Base-by-base conservation (phyloP, 2,113 vertebrate species). In the Machaerirhynchus nigripectus region DNA sequence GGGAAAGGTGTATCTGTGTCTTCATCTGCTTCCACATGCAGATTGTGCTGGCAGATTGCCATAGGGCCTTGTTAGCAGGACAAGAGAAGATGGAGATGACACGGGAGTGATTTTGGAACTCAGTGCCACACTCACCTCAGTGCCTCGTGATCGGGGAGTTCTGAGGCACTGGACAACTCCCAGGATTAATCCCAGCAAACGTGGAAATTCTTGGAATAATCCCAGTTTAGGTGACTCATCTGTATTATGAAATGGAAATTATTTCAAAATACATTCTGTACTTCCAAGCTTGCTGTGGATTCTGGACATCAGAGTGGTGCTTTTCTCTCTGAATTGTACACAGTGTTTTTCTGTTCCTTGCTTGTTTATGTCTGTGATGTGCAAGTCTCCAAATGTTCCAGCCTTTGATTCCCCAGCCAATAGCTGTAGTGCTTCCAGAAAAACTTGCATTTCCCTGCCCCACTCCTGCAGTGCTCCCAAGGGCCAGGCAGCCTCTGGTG, bases 211-310 rank as follows among this genome's bases (percentile, higher is more conserved):
- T 64, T 70, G 63, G 87, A 85, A 70, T 86, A 70, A 89, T 70
- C 85, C 11, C 67, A 42, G 44, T 50, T 61, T 44, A 53, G 78
- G 59, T 94, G 95, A 96, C 71, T 95, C 93, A 93, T 94, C 47
- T 69, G 50, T 18, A 27, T 80, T 86, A 88, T 82, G 75, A 91
- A 83, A 88, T 91, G 91, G 87, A 92, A 95, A 94, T 89, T 4
- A 76, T 74, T 95, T 93, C 73, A 87, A 70, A 80, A 84, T 49
- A 74, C 89, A 46, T 57, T 89, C 84, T 74, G 84, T 91, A 28
- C 75, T 92, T 92, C 85, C 55, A 37, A 40, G 70, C 86, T 84
- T n/a, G 31, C 88, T 63, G 81, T 61, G 83, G 89, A 91, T 84
- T 70, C 85, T 96, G 89, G 71, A 75, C 85, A 57, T 53, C 84